A percentile compares a stretch with the other conserved stretches of the same genome.
Evolutionary conservation across 2,113 vertebrate genomes (phyloP).

Genomic region (Chaenocephalus aceratus): DNA sequence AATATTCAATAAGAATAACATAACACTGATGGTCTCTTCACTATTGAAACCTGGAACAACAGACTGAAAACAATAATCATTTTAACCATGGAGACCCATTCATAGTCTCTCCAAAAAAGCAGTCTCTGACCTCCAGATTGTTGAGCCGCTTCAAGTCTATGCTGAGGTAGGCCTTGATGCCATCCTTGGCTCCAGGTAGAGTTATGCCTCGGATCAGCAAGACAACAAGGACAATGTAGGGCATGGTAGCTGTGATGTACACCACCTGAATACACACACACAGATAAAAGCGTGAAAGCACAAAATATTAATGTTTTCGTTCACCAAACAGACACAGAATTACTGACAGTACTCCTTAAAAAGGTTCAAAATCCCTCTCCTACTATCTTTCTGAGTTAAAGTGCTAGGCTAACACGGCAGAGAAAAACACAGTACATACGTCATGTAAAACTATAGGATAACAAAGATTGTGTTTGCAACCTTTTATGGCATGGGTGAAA

Average conservation of each 20-base stretch:
- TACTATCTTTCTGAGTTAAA: background rate
- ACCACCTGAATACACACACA: conserved; percentile 88
- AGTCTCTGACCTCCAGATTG: conserved; percentile 89
- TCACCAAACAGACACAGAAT: background rate
- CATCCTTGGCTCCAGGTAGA: conserved; percentile 91
- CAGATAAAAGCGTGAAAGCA: background rate
- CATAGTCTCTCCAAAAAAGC: background rate
- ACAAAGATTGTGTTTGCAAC: background rate
- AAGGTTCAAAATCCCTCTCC: background rate
- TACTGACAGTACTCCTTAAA: background rate
- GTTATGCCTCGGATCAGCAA: conserved; percentile 94
- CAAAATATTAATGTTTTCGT: background rate
- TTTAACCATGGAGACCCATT: background rate
- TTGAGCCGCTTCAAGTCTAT: conserved; percentile 93
- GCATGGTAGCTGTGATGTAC: conserved; percentile 98
- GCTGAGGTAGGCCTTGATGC: conserved; percentile 94
- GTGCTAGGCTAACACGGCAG: background rate
- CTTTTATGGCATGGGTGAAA: background rate
- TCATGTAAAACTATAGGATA: background rate
- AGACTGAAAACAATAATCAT: too few relatives aligned
- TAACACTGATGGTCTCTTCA: background rate
- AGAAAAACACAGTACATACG: background rate
- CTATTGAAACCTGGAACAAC: too few relatives aligned
- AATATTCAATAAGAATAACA: background rate
- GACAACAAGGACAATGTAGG: conserved; percentile 95